Conservation (phyloP, 2,888 invertebrate species). For the Plebejus anna region DNA sequence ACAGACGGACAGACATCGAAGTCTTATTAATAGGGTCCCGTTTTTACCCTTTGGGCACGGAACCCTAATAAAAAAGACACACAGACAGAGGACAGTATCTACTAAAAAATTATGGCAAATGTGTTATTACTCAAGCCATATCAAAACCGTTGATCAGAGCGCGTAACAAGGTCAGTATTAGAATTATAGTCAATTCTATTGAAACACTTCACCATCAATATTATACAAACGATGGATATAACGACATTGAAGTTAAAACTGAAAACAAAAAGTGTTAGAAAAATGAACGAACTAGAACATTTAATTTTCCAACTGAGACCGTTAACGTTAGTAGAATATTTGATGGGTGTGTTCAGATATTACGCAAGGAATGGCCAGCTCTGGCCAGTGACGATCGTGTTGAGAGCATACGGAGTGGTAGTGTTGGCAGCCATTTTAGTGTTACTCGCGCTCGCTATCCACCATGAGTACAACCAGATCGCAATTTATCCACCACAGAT, state of each 20-base stretch:
- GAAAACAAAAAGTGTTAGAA: neutral
- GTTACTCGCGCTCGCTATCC: neutral
- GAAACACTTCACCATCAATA: neutral
- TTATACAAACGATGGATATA: neutral
- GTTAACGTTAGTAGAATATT: conserved; percentile 6
- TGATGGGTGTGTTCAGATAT: conserved; percentile 1
- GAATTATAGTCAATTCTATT: neutral
- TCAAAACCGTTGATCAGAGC: neutral
- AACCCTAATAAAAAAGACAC: too few relatives aligned
- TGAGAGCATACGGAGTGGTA: neutral
- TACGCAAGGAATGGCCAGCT: neutral
- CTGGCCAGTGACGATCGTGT: neutral
- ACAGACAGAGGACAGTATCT: too few relatives aligned
- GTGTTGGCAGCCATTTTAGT: neutral
- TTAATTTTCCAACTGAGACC: neutral
- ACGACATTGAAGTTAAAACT: neutral
- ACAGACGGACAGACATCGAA: too few relatives aligned
- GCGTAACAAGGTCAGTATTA: neutral
- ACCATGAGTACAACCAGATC: neutral
- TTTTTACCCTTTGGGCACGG: too few relatives aligned
- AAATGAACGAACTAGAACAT: neutral
- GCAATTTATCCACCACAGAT: neutral
- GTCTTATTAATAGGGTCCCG: too few relatives aligned
- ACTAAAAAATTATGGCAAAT: too few relatives aligned
- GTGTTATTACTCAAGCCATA: neutral